A percentile compares a stretch with the other conserved stretches of the same genome.
Evolutionary conservation across 2,888 invertebrate genomes (phyloP).

Genomic region (Cerceris ruficornis): DNA sequence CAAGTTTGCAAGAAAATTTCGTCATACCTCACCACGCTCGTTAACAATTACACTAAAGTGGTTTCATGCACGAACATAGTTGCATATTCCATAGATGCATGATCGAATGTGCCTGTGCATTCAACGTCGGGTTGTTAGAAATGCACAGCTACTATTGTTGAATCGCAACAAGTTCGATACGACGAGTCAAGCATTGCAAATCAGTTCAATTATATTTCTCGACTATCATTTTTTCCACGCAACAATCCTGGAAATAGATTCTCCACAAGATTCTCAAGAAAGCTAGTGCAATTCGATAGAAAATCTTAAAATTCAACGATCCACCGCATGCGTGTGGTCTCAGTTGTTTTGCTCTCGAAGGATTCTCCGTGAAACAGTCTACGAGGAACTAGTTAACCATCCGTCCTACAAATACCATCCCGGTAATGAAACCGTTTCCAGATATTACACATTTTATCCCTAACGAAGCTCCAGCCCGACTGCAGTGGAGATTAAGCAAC

Average conservation of each 20-base stretch:
- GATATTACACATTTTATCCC: background rate
- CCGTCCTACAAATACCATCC: too few species aligned
- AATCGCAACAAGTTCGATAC: constrained; percentile 56
- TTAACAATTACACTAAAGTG: too few species aligned
- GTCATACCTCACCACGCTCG: too few species aligned
- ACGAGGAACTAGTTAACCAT: too few species aligned
- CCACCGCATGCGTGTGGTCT: background rate
- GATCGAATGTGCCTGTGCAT: constrained; percentile 19
- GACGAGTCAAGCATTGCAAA: constrained; percentile 51
- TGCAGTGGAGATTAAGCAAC: background rate
- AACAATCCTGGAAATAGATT: background rate
- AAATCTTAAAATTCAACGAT: constrained; percentile 2
- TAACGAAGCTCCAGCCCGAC: background rate
- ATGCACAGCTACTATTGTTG: constrained; percentile 44
- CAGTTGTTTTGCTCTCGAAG: too few species aligned
- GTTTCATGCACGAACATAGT: background rate
- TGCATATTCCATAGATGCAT: constrained; percentile 20
- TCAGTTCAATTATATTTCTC: constrained; percentile 51
- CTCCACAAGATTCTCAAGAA: background rate
- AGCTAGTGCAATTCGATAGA: too few species aligned
- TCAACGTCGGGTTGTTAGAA: constrained; percentile 27
- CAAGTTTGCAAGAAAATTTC: too few species aligned
- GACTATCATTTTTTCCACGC: constrained; percentile 26
- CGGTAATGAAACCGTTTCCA: too few species aligned
- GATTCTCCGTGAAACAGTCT: too few species aligned